Conservation (phyloP, 2,113 vertebrate genomes). For the Ardeotis arabs region DNA sequence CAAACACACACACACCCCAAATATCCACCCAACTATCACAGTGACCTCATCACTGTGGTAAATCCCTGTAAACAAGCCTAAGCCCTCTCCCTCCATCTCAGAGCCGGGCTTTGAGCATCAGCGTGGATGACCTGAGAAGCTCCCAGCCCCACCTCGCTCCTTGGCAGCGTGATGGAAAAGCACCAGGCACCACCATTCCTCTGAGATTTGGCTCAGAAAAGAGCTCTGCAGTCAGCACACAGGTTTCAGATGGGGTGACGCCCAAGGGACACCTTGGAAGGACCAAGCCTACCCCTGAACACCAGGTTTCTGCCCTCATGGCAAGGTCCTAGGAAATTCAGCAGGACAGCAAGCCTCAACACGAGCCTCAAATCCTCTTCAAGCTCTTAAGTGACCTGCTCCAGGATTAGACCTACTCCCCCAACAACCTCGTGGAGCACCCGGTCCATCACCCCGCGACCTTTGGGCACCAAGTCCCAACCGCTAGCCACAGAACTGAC, state of each 20-base stretch:
- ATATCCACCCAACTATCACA: neutral
- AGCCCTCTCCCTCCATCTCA: neutral
- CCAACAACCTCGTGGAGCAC: neutral
- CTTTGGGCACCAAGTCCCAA: neutral
- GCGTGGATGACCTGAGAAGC: neutral
- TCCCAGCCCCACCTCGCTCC: neutral
- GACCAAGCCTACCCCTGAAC: neutral
- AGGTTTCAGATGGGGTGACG: neutral
- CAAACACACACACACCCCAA: neutral
- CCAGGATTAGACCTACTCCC: neutral
- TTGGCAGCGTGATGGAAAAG: neutral
- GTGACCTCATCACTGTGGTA: fast-evolving
- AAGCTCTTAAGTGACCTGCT: neutral
- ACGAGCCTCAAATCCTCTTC: neutral
- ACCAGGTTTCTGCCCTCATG: neutral
- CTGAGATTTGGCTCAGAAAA: neutral
- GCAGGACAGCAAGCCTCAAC: neutral
- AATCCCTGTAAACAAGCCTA: neutral
- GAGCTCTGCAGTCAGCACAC: neutral
- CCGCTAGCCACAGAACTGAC: fast-evolving
- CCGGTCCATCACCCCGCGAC: fast-evolving
- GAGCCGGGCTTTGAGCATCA: neutral
- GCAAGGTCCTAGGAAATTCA: neutral
- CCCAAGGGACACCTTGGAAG: neutral
- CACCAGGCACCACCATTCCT: no score